Base-by-base conservation (phyloP, 2,888 invertebrate genomes). In the Mycalesis mineus region DNA sequence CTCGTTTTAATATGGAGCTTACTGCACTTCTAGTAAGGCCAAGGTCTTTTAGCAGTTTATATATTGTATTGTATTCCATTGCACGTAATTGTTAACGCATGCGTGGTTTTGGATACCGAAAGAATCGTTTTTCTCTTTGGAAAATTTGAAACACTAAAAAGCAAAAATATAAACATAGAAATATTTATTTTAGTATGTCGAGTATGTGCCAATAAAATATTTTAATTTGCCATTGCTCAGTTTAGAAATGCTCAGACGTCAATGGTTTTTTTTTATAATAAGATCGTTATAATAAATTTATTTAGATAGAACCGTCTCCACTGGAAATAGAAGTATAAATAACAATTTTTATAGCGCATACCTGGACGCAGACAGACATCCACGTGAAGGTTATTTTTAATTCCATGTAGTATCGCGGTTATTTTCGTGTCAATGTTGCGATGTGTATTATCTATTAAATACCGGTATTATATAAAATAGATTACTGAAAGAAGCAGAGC, bases 311-410 rank as follows among this genome's bases (percentile, higher is more conserved):
- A 22, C n/a, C 42, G 22, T n/a, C 13, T 31, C 3, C 28, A 33
- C 15, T 33, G 15, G 13, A 31, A 15, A 33, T 47, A 47, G 11
- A 45, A 28, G 11, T 47, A 47, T 33, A 47, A 47, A 47, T 47
- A 47, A 33, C 45, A 33, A n/a, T 47, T 13, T 33, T 47, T 47
- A 33, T 47, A 45, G 33, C 33, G 33, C 45, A 33, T 15, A 47
- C 44, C 44, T 44, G 44, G 13, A 5, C 11, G 33, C 14, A 14
- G 6, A 7, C 14, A 4, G 45, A 37, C 45, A 13, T 31, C 15
- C 47, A 15, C 47, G 15, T 33, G 31, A 33, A 11, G 7, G 31
- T 47, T 47, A 47, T 47, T 47, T 47, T 47, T 47, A 47, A 29
- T 13, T 31, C 31, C 15, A 5, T 14, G 9, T 31, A 11, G 31